A percentile compares a stretch with the other conserved stretches of the same genome.
Evolutionary conservation across 35 echinoderm and acorn worm genomes (phyloP).

Genomic region (Holothuria glaberrima): DNA sequence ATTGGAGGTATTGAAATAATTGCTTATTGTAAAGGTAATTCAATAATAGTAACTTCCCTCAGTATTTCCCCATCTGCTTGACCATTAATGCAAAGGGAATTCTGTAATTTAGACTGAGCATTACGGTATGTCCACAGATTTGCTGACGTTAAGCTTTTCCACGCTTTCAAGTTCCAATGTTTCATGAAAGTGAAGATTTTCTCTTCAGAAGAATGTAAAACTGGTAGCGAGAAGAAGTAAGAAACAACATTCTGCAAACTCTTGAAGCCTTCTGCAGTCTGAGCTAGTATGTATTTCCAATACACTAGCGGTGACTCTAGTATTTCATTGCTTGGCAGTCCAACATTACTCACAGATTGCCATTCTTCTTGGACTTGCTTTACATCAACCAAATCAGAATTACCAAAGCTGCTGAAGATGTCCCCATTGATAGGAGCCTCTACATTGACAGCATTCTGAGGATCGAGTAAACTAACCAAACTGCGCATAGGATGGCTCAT

Average conservation of each 20-base stretch:
- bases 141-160: neutral
- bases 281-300: neutral
- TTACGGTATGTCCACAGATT: neutral
- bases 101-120: too few species aligned
- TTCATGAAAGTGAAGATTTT: constrained; percentile 8
- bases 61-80: too few species aligned
- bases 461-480: neutral
- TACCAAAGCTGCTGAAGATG: neutral
- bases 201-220: neutral
- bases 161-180: constrained; percentile 23
- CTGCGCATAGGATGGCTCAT: neutral
- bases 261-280: neutral
- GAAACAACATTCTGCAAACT: neutral
- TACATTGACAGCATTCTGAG: neutral
- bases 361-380: constrained; percentile 1
- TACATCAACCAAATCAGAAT: neutral
- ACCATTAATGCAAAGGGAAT: too few species aligned
- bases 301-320: neutral
- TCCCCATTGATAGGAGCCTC: neutral
- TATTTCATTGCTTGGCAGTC: neutral
- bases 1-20: too few species aligned
- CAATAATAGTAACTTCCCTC: too few species aligned
- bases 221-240: constrained; percentile 29
- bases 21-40: too few species aligned
- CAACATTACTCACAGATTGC: neutral